phyloP scores from a whole-genome alignment of 2,888 invertebrate genomes.

The Tupiocoris notatus region DNA sequence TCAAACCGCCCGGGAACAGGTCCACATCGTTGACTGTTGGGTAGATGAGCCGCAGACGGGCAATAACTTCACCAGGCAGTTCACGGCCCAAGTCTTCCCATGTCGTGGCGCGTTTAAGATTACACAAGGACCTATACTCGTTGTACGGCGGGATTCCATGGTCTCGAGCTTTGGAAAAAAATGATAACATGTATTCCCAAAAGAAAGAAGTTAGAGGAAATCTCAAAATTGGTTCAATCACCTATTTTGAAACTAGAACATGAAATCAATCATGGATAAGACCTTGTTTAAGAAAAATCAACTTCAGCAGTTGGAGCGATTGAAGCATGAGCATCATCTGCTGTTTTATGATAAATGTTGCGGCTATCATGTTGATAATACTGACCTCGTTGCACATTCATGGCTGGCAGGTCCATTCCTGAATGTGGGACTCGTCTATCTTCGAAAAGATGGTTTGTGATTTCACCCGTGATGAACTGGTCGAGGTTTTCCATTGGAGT shows the following conservation, averaged over 20 bases:
- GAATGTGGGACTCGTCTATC: conserved; percentile 85
- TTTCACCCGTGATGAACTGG: conserved; percentile 91
- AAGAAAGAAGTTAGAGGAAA: too few relatives aligned
- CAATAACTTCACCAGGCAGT: conserved; percentile 57
- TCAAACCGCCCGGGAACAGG: conserved; percentile 92
- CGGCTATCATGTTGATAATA: too few relatives aligned
- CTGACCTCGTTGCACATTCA: conserved; percentile 77
- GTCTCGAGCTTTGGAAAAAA: conserved; percentile 79
- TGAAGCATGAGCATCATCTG: not conserved
- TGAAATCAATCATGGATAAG: not conserved
- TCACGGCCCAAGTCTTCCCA: conserved; percentile 87
- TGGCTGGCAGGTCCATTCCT: conserved; percentile 85
- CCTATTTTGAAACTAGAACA: too few relatives aligned
- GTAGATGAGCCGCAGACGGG: conserved; percentile 73
- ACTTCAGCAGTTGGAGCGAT: not conserved
- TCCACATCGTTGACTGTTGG: conserved; percentile 93
- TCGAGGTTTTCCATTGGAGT: conserved; percentile 92
- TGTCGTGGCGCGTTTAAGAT: conserved; percentile 75
- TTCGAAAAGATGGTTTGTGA: conserved; percentile 92
- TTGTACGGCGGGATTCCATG: conserved; percentile 88
- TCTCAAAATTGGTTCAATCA: too few relatives aligned
- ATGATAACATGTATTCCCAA: too few relatives aligned
- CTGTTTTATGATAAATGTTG: too few relatives aligned
- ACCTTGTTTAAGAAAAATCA: not conserved
- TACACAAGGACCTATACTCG: conserved; percentile 86